Evolutionary conservation across 2,113 vertebrate genomes (phyloP).

Genomic region (Corvus moneduloides): DNA sequence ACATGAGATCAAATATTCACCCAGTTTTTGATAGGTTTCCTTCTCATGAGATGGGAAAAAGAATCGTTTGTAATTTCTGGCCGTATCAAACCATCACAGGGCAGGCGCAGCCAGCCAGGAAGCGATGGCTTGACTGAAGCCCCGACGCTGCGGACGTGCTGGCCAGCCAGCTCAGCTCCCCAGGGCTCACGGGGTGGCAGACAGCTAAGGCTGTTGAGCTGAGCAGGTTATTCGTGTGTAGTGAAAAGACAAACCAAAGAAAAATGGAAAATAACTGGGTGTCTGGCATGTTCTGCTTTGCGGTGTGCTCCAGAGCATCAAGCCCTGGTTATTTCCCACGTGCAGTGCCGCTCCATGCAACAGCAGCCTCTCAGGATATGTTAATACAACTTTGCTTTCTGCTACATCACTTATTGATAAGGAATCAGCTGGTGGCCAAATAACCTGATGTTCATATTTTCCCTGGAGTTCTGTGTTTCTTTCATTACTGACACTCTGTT

Average conservation of each 20-base stretch:
- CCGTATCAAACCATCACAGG: rapidly evolving
- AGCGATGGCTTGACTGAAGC: not conserved
- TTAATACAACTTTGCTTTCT: not conserved
- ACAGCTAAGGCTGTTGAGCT: not conserved
- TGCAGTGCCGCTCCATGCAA: rapidly evolving
- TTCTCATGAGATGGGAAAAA: not conserved
- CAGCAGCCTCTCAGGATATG: not conserved
- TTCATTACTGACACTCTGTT: not conserved
- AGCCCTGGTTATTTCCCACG: not conserved
- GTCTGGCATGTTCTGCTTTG: not conserved
- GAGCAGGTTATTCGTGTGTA: rapidly evolving
- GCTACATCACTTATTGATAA: constrained; percentile 10
- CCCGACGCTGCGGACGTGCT: rapidly evolving
- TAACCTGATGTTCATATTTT: not conserved
- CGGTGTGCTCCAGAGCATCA: not conserved
- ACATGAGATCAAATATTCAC: not conserved
- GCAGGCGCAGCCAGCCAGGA: rapidly evolving
- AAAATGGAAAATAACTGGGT: not conserved
- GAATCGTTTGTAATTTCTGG: not conserved
- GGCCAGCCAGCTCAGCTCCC: not conserved
- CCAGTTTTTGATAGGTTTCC: not conserved
- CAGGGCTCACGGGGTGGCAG: rapidly evolving
- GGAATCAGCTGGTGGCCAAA: constrained; percentile 16
- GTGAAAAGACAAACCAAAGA: not conserved
- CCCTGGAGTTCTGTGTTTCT: not conserved